Conservation (phyloP, 1,140 invertebrate species). For the Neodiprion virginianus region DNA sequence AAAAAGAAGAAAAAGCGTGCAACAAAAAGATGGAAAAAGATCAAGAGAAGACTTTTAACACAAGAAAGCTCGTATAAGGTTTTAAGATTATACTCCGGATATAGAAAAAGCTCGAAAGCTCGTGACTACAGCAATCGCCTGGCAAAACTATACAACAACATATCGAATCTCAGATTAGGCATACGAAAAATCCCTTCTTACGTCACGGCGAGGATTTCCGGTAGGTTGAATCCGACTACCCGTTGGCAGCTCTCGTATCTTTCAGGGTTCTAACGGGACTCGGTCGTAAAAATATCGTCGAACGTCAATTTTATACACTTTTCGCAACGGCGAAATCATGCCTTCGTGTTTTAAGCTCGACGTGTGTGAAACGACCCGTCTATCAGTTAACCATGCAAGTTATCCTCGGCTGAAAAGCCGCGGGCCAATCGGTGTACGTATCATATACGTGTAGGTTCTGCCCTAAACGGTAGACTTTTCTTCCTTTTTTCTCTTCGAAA, state of each 20-base stretch:
- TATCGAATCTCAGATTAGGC: too few relatives aligned
- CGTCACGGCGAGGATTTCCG: too few relatives aligned
- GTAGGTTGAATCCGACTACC: too few relatives aligned
- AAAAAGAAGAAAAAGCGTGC: too few relatives aligned
- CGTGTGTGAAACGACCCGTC: neutral
- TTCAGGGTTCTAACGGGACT: neutral
- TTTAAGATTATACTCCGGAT: neutral
- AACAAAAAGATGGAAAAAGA: neutral
- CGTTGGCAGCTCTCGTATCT: neutral
- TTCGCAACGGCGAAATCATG: neutral
- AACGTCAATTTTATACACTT: constrained; percentile 5
- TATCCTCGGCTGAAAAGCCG: neutral
- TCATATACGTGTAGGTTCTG: too few relatives aligned
- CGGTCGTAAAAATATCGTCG: constrained; percentile 1
- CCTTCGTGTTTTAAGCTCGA: neutral
- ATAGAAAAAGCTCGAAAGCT: too few relatives aligned
- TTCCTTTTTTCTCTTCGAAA: neutral
- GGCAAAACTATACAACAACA: too few relatives aligned
- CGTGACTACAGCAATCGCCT: too few relatives aligned
- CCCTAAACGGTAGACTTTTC: too few relatives aligned
- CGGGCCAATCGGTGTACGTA: neutral
- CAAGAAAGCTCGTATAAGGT: neutral
- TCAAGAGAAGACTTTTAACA: neutral
- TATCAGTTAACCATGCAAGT: neutral
- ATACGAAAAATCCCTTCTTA: too few relatives aligned